Percentiles rank a stretch among this genome's conserved stretches.
phyloP scores from a whole-genome alignment of 2,797 vertebrate genomes.

The Crocodylus rhombifer region DNA sequence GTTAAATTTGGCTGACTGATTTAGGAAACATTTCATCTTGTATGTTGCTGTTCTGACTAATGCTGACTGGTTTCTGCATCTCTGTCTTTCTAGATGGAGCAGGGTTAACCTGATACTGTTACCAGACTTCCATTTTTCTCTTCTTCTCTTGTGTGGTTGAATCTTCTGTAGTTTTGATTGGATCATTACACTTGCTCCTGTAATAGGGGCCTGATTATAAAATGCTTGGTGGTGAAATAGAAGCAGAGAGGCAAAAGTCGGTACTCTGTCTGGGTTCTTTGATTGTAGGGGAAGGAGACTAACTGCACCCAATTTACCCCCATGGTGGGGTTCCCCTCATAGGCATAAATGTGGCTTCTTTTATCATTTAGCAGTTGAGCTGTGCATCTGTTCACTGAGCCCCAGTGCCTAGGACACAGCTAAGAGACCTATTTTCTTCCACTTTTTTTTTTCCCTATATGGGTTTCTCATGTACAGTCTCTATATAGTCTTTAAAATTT shows the following conservation, averaged over 20 bases:
- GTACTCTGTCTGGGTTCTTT: background rate
- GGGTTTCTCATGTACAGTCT: background rate
- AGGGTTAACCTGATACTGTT: background rate
- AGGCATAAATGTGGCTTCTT: background rate
- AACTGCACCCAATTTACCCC: constrained; percentile 13
- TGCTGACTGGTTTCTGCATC: background rate
- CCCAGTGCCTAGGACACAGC: background rate
- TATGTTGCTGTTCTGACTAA: background rate
- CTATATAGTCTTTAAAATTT: background rate
- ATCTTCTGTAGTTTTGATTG: background rate
- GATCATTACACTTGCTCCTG: background rate
- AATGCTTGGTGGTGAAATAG: background rate
- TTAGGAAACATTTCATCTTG: too few species aligned
- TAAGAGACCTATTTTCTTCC: background rate
- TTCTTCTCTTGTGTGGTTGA: background rate
- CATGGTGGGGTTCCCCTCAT: background rate
- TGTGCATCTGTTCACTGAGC: background rate
- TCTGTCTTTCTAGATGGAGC: background rate
- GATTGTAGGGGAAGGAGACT: background rate
- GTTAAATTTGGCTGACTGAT: too few species aligned
- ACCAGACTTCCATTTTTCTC: background rate
- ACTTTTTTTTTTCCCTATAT: background rate
- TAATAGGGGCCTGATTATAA: background rate
- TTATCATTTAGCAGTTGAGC: background rate
- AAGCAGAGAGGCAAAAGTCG: background rate